These are phyloP conservation scores for Saccopteryx bilineata DNA, from an alignment of 2,113 vertebrate species.

Conservation along the genomic window DNA sequence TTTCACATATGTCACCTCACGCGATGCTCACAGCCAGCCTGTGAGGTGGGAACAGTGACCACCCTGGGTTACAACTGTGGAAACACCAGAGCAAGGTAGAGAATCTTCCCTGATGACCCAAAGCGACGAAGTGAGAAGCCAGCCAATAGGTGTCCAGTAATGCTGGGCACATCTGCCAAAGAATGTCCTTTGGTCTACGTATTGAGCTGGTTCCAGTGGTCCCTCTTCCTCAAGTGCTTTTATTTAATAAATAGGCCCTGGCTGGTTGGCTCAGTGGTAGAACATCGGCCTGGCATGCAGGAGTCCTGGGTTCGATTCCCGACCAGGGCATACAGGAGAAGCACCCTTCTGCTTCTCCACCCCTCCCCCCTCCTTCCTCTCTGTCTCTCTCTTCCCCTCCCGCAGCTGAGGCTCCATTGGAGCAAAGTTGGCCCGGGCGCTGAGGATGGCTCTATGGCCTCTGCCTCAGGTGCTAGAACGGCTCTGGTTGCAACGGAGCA, in stretches of 20 bases:
- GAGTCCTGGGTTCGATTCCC: too few relatives aligned
- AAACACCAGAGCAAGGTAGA: background rate
- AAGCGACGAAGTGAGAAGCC: background rate
- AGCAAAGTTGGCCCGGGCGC: too few relatives aligned
- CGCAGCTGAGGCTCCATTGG: too few relatives aligned
- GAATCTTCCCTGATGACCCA: background rate
- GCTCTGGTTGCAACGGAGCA: too few relatives aligned
- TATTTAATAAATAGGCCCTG: background rate
- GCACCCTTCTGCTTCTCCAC: too few relatives aligned
- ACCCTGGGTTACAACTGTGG: accelerated
- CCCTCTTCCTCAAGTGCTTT: background rate
- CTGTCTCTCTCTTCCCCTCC: too few relatives aligned
- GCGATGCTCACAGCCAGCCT: background rate
- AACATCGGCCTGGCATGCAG: too few relatives aligned
- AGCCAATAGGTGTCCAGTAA: background rate
- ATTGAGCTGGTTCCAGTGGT: background rate
- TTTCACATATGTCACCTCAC: background rate
- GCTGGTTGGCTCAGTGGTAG: too few relatives aligned
- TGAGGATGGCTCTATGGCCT: too few relatives aligned
- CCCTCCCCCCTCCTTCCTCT: too few relatives aligned
- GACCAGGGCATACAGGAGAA: too few relatives aligned
- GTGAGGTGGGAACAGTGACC: background rate
- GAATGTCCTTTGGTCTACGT: background rate
- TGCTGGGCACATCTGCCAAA: background rate
- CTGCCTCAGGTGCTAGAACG: too few relatives aligned